These are phyloP conservation scores for Tachina grossa DNA, from an alignment of 2,888 invertebrate genomes.

Conservation along the genomic window DNA sequence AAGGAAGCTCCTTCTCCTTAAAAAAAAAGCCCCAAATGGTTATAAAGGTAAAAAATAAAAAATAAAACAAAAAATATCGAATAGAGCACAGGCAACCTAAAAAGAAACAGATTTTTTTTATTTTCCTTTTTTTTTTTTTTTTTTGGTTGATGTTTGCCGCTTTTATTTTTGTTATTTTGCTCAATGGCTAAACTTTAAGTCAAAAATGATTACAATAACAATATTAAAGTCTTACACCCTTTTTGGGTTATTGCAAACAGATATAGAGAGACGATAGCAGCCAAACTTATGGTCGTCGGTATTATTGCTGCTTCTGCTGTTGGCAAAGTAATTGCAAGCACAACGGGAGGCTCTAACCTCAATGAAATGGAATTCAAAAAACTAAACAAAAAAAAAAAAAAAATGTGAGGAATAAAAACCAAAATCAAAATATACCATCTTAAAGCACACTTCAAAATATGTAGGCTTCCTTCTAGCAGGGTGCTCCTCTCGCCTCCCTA, in stretches of 20 bases:
- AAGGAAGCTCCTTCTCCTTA: constrained; percentile 45
- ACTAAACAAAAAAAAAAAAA: constrained; percentile 20
- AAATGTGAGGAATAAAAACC: constrained; percentile 52
- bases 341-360: constrained; percentile 66
- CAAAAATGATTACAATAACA: constrained; percentile 70
- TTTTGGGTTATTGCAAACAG: constrained; percentile 9
- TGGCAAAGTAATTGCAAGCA: constrained; percentile 71
- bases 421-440: constrained; percentile 70
- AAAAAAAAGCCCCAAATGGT: constrained; percentile 31
- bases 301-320: constrained; percentile 62
- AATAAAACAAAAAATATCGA: not conserved
- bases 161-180: constrained; percentile 60
- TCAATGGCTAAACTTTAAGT: constrained; percentile 65
- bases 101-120: constrained; percentile 27
- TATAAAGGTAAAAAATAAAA: not conserved
- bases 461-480: constrained; percentile 77
- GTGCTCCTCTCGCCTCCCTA: not conserved
- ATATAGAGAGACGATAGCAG: constrained; percentile 28
- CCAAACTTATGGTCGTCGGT: constrained; percentile 26
- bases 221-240: constrained; percentile 42
- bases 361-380: constrained; percentile 38
- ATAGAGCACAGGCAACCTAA: constrained; percentile 31
- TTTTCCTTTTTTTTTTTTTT: constrained; percentile 12
- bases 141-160: constrained; percentile 68
- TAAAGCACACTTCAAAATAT: constrained; percentile 80